These are phyloP conservation scores for Percina caprodes DNA, from an alignment of 2,113 vertebrate genomes.

Conservation along the genomic window DNA sequence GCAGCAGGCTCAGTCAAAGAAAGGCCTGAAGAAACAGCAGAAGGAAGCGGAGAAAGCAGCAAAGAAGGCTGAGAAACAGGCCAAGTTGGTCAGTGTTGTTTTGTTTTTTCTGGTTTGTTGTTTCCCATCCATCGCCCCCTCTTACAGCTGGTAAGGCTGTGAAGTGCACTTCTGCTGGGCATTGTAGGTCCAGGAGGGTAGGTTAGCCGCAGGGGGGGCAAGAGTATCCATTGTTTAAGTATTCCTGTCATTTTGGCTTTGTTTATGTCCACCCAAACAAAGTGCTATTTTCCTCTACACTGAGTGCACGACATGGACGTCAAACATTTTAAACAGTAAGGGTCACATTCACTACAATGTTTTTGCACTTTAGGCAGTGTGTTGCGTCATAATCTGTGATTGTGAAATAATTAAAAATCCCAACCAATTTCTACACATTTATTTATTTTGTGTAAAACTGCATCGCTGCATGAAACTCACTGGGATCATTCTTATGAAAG, in stretches of 20 bases:
- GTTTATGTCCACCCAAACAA: constrained; percentile 77
- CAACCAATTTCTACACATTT: background rate
- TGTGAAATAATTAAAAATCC: background rate
- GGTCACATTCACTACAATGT: background rate
- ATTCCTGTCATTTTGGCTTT: constrained; percentile 79
- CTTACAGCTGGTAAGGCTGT: constrained; percentile 69
- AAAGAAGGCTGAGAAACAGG: constrained; percentile 88
- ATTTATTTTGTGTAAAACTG: background rate
- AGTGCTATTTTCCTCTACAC: constrained; percentile 66
- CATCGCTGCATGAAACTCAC: no score
- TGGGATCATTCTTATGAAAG: background rate
- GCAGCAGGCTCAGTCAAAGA: constrained; percentile 87
- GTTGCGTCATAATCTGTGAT: background rate
- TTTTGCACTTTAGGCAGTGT: background rate
- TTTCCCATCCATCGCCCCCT: constrained; percentile 52
- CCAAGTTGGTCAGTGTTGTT: constrained; percentile 81
- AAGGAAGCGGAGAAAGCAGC: constrained; percentile 88
- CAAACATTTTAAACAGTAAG: background rate
- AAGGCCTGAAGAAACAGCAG: constrained; percentile 87
- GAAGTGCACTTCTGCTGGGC: constrained; percentile 54
- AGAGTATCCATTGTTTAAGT: constrained; percentile 76
- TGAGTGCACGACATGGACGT: constrained; percentile 6
- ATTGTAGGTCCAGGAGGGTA: constrained; percentile 59
- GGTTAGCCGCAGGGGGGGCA: constrained; percentile 23
- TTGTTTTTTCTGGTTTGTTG: constrained; percentile 36